Evolutionary conservation across 2,888 invertebrate species (phyloP).

Genomic region (Ctena decussata): DNA sequence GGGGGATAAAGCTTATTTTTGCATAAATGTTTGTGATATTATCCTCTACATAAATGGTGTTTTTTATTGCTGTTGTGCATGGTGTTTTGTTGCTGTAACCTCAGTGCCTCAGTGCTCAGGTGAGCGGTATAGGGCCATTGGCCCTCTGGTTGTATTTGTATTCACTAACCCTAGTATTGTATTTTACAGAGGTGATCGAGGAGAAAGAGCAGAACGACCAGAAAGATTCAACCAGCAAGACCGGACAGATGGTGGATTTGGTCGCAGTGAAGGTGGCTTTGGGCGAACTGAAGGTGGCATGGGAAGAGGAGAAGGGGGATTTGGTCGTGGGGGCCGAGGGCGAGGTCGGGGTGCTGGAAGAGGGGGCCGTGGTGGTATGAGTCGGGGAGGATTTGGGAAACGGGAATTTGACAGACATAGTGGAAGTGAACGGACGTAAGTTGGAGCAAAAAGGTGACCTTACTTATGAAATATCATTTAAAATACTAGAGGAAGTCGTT

Average conservation of each 20-base stretch:
- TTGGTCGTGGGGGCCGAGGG: constrained; percentile 54
- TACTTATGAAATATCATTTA: too few relatives aligned
- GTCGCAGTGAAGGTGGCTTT: constrained; percentile 54
- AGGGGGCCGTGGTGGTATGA: constrained; percentile 69
- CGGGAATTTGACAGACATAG: constrained; percentile 98
- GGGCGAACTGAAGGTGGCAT: constrained; percentile 27
- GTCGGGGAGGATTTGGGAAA: constrained; percentile 88
- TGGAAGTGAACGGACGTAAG: constrained; percentile 96
- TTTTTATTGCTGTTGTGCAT: too few relatives aligned
- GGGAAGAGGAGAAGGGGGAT: not conserved
- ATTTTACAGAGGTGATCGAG: not conserved
- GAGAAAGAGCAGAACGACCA: not conserved
- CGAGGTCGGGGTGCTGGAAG: constrained; percentile 72
- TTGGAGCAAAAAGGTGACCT: constrained; percentile 65
- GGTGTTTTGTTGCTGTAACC: too few relatives aligned
- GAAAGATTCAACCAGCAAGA: constrained; percentile 8
- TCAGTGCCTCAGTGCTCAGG: too few relatives aligned
- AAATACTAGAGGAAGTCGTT: too few relatives aligned
- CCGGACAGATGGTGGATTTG: constrained; percentile 35
- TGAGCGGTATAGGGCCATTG: too few relatives aligned
- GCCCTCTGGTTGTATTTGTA: too few relatives aligned
- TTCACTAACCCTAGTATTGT: too few relatives aligned
- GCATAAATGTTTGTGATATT: too few relatives aligned
- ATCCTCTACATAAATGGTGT: too few relatives aligned
- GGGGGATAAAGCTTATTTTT: too few relatives aligned